phyloP scores from a whole-genome alignment of 2,888 invertebrate genomes.

The Melieria picta region DNA sequence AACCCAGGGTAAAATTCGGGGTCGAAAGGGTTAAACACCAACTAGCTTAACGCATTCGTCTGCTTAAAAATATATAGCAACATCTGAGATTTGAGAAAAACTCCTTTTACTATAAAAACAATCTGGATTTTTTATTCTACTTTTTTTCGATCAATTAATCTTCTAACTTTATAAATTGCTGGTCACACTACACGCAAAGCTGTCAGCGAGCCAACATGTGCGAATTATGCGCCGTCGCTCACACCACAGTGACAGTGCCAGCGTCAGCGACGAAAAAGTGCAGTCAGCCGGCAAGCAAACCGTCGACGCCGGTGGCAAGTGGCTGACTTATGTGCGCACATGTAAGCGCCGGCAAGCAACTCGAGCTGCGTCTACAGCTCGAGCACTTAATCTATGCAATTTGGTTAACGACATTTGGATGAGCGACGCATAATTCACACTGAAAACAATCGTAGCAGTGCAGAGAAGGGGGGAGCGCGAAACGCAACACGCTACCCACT shows the following conservation, averaged over 20 bases:
- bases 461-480: neutral
- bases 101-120: too few species aligned
- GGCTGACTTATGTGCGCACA: too few species aligned
- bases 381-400: conserved; percentile 64
- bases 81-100: too few species aligned
- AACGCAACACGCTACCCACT: neutral
- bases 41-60: too few species aligned
- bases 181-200: neutral
- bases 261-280: conserved; percentile 14
- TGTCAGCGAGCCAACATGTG: conserved; percentile 17
- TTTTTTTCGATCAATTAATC: too few species aligned
- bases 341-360: conserved; percentile 10
- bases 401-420: conserved; percentile 63
- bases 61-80: too few species aligned
- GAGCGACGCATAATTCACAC: conserved; percentile 38
- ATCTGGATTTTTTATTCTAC: too few species aligned
- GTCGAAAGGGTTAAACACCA: too few species aligned
- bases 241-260: neutral
- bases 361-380: conserved; percentile 12
- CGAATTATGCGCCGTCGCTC: conserved; percentile 16
- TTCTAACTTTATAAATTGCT: too few species aligned
- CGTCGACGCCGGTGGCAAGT: neutral
- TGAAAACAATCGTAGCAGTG: conserved; percentile 27
- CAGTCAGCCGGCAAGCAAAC: conserved; percentile 5
- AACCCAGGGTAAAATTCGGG: too few species aligned